A percentile compares a stretch with the other conserved stretches of the same genome.
phyloP scores from a whole-genome alignment of 2,888 invertebrate genomes.

The Argyresthia goedartella region DNA sequence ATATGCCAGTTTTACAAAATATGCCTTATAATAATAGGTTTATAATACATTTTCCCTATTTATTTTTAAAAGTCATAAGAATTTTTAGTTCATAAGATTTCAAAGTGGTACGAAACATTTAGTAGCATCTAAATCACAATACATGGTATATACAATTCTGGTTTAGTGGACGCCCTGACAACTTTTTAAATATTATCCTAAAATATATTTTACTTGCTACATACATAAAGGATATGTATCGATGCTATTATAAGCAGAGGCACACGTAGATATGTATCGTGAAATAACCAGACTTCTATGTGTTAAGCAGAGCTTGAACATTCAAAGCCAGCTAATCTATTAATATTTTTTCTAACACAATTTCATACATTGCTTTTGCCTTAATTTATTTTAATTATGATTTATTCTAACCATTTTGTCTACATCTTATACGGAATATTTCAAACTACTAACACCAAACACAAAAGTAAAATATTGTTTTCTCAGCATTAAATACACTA shows the following conservation, averaged over 20 bases:
- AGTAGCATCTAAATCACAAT: conserved; percentile 54
- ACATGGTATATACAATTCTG: conserved; percentile 52
- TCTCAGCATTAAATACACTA: neutral
- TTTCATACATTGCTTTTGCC: too few relatives aligned
- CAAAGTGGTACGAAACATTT: conserved; percentile 51
- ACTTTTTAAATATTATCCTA: conserved; percentile 16
- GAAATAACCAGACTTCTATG: conserved; percentile 31
- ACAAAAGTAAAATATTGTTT: conserved; percentile 4
- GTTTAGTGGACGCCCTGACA: conserved; percentile 44
- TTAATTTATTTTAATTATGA: neutral
- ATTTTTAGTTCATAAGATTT: conserved; percentile 65
- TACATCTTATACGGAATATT: conserved; percentile 16
- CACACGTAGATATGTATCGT: conserved; percentile 68
- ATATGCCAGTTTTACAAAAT: too few relatives aligned
- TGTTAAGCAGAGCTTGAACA: conserved; percentile 55
- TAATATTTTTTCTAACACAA: conserved; percentile 11
- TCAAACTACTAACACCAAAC: conserved; percentile 2
- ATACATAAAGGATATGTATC: conserved; percentile 60
- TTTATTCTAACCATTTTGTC: neutral
- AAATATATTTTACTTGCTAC: conserved; percentile 58
- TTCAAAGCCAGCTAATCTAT: conserved; percentile 43
- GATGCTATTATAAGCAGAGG: conserved; percentile 64
- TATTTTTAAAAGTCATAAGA: conserved; percentile 65
- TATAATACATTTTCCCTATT: conserved; percentile 61
- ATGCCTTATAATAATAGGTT: conserved; percentile 17